These are phyloP conservation scores for Apeltes quadracus DNA, from an alignment of 2,113 vertebrate genomes.

Conservation along the genomic window DNA sequence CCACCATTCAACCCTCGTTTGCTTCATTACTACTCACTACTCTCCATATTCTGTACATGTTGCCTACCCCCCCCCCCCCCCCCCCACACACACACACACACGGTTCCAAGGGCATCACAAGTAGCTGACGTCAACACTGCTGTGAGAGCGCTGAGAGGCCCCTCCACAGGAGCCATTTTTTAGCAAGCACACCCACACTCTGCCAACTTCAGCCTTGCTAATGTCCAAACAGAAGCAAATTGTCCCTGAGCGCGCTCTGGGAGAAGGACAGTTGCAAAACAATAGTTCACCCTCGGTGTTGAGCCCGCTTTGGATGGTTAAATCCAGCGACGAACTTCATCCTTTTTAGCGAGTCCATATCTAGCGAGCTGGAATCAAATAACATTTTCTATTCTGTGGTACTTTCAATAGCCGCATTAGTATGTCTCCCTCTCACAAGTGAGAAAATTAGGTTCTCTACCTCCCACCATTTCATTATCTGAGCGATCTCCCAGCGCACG, in stretches of 20 bases:
- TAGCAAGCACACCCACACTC: slow-evolving; percentile 73
- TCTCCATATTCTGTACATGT: slow-evolving; percentile 12
- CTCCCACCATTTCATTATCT: slow-evolving; percentile 79
- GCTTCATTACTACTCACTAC: slow-evolving; percentile 22
- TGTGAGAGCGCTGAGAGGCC: slow-evolving; percentile 61
- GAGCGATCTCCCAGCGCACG: slow-evolving; percentile 71
- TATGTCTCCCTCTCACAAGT: slow-evolving; percentile 62
- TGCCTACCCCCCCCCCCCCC: slow-evolving; percentile 27
- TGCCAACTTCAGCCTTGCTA: slow-evolving; percentile 67
- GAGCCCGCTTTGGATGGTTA: slow-evolving; percentile 42
- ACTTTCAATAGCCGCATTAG: slow-evolving; percentile 69
- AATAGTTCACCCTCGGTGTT: slow-evolving; percentile 43
- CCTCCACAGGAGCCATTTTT: slow-evolving; percentile 62
- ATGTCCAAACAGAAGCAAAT: slow-evolving; percentile 66
- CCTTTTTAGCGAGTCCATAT: slow-evolving; percentile 41
- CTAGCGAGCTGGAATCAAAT: slow-evolving; percentile 56
- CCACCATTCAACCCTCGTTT: slow-evolving; percentile 29
- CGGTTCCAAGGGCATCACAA: slow-evolving; percentile 61
- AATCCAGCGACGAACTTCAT: slow-evolving; percentile 28
- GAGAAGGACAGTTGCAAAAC: slow-evolving; percentile 55
- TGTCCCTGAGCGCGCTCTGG: slow-evolving; percentile 48
- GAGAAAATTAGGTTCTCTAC: slow-evolving; percentile 77
- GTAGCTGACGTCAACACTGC: slow-evolving; percentile 67
- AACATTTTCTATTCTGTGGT: slow-evolving; percentile 40
- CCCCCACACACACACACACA: slow-evolving; percentile 21